Conservation (phyloP, 2,888 invertebrate species). For the Limenitis camilla region DNA sequence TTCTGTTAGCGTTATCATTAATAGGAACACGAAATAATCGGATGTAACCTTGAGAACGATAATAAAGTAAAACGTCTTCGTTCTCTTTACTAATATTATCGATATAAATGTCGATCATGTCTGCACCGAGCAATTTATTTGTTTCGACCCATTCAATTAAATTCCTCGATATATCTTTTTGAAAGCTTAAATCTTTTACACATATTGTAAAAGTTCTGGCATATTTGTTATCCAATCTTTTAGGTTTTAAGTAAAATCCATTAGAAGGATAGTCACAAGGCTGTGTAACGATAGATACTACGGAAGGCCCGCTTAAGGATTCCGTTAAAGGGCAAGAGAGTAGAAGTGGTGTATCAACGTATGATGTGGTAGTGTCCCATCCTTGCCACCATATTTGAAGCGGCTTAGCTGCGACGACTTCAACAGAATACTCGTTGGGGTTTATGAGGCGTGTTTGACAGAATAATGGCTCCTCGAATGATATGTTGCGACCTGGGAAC, state of each 20-base stretch:
- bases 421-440: slow-evolving; percentile 54
- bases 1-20: slow-evolving; percentile 53
- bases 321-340: slow-evolving; percentile 78
- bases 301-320: slow-evolving; percentile 45
- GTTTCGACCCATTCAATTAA: slow-evolving; percentile 83
- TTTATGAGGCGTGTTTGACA: slow-evolving; percentile 70
- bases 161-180: slow-evolving; percentile 74
- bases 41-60: slow-evolving; percentile 64
- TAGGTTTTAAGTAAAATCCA: slow-evolving; percentile 47
- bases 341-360: slow-evolving; percentile 73
- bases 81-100: slow-evolving; percentile 74
- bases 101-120: slow-evolving; percentile 78
- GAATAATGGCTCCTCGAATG: slow-evolving; percentile 55
- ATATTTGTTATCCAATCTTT: slow-evolving; percentile 26
- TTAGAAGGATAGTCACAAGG: slow-evolving; percentile 68
- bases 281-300: slow-evolving; percentile 66
- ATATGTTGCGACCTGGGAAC: slow-evolving; percentile 56
- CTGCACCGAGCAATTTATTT: slow-evolving; percentile 79
- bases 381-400: slow-evolving; percentile 78
- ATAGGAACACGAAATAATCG: slow-evolving; percentile 70
- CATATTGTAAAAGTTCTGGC: slow-evolving; percentile 77
- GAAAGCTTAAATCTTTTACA: slow-evolving; percentile 81
- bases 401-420: slow-evolving; percentile 73
- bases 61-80: slow-evolving; percentile 71
- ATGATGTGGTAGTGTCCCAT: slow-evolving; percentile 69